Evolutionary conservation across 1,140 invertebrate species (phyloP).

Genomic region (Zeugodacus cucurbitae): DNA sequence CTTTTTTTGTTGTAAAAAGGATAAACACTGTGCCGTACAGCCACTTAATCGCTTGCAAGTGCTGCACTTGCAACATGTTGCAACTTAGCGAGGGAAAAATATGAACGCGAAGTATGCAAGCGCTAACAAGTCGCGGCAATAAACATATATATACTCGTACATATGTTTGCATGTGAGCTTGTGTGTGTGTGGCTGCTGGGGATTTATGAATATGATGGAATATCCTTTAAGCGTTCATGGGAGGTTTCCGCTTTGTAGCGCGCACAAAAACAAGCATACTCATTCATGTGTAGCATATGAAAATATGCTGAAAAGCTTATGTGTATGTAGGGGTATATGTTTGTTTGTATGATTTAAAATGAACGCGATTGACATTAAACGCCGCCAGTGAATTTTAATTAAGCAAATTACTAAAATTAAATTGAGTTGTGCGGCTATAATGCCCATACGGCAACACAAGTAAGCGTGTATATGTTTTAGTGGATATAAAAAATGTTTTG

Average conservation of each 20-base stretch:
- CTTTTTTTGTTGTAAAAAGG: neutral
- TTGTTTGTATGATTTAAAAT: neutral
- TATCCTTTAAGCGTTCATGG: neutral
- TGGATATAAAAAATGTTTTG: neutral
- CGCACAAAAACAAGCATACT: neutral
- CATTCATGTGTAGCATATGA: neutral
- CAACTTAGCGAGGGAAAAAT: neutral
- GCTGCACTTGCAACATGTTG: constrained; percentile 22
- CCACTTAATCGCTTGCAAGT: constrained; percentile 20
- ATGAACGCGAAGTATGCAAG: neutral
- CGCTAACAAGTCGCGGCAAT: neutral
- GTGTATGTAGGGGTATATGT: neutral
- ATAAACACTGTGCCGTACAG: neutral
- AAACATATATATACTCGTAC: too few species aligned
- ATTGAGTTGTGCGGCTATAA: constrained; percentile 5
- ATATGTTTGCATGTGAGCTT: neutral
- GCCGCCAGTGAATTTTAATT: constrained; percentile 38
- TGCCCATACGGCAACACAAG: neutral
- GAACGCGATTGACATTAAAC: constrained; percentile 37
- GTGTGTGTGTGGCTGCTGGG: neutral
- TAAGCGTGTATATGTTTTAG: neutral
- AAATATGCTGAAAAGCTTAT: neutral
- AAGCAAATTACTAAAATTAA: constrained; percentile 39
- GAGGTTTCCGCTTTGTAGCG: neutral
- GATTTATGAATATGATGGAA: neutral